phyloP scores from a whole-genome alignment of 2,888 invertebrate species.

The Drosophila kuntzei region DNA sequence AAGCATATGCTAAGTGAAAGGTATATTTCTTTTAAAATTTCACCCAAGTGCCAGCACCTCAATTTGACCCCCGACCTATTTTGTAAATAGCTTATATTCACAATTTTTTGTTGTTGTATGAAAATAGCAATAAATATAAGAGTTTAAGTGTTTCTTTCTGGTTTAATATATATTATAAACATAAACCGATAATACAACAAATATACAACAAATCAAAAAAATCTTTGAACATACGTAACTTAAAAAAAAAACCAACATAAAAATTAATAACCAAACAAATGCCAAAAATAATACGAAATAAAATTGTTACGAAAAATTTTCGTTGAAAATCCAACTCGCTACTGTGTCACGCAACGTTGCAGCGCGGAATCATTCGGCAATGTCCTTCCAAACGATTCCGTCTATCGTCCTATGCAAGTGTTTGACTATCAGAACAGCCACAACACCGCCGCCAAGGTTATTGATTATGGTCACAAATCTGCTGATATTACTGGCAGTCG shows the following conservation, averaged over 20 bases:
- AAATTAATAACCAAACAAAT: conserved; percentile 39
- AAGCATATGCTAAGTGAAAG: not conserved
- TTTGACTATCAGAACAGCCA: conserved; percentile 90
- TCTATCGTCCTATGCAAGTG: conserved; percentile 88
- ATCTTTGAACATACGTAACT: conserved; percentile 4
- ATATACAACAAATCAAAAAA: conserved; percentile 3
- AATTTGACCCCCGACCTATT: conserved; percentile 4
- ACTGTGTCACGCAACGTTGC: conserved; percentile 58
- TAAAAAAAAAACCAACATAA: conserved; percentile 3
- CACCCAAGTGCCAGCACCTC: not conserved
- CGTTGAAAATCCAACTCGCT: conserved; percentile 51
- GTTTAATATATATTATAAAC: conserved; percentile 49
- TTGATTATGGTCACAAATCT: conserved; percentile 90
- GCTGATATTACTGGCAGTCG: conserved; percentile 31
- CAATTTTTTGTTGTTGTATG: conserved; percentile 33
- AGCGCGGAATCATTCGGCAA: conserved; percentile 45
- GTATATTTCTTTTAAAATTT: not conserved
- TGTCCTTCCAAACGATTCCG: conserved; percentile 82
- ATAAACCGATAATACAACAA: conserved; percentile 22
- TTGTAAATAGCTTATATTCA: conserved; percentile 24
- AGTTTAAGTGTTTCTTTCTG: conserved; percentile 69
- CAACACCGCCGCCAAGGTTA: conserved; percentile 87
- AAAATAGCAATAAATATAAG: conserved; percentile 48
- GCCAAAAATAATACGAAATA: conserved; percentile 40
- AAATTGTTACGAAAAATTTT: conserved; percentile 51